Evolutionary conservation across 2,797 vertebrate genomes (phyloP).

Genomic region (Allochrocebus solatus): DNA sequence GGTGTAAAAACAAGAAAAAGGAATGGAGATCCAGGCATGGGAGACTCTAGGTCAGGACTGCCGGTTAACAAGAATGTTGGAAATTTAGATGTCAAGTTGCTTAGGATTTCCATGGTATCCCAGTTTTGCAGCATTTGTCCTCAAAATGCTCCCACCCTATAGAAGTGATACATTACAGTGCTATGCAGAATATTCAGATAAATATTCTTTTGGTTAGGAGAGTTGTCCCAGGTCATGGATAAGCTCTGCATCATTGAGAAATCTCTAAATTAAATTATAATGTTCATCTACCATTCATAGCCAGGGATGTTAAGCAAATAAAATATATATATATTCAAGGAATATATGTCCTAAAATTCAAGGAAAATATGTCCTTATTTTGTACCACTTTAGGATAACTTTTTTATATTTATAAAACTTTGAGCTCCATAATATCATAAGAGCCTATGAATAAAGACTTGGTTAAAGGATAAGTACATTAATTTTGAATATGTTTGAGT

Average conservation of each 20-base stretch:
- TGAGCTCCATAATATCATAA: neutral
- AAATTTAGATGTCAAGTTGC: slow-evolving; percentile 8
- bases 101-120: neutral
- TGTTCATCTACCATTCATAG: neutral
- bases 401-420: neutral
- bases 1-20: slow-evolving; percentile 49
- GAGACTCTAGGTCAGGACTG: slow-evolving; percentile 53
- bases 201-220: neutral
- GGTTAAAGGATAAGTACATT: neutral
- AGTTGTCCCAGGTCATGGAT: neutral
- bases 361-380: neutral
- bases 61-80: slow-evolving; percentile 29
- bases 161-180: neutral
- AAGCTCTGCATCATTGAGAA: neutral
- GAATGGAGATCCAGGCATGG: slow-evolving; percentile 39
- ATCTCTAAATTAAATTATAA: neutral
- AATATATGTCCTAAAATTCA: neutral
- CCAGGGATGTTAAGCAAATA: neutral
- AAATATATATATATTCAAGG: neutral
- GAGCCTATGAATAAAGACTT: neutral
- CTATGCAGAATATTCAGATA: neutral
- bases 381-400: no score
- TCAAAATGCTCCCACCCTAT: neutral
- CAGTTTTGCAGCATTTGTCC: neutral
- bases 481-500: neutral